Percentiles rank a stretch among this genome's conserved stretches.
phyloP scores from a whole-genome alignment of 2,797 vertebrate species.

The Neoniphon sammara region DNA sequence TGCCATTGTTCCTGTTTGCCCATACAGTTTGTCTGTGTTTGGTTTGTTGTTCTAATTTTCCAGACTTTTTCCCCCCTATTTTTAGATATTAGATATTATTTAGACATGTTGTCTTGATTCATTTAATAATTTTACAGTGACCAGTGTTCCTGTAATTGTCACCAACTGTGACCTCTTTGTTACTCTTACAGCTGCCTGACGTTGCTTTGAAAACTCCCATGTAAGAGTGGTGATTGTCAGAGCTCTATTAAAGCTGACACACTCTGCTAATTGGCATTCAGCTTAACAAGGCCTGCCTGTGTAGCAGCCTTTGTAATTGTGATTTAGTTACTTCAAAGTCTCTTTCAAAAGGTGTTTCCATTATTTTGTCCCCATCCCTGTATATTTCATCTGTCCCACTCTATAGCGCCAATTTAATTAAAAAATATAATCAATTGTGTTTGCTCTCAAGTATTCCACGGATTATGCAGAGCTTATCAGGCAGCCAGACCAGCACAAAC shows the following conservation, averaged over 20 bases:
- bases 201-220: too few species aligned
- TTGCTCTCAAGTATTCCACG: conserved; percentile 47
- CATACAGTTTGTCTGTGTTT: too few species aligned
- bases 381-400: conserved; percentile 14
- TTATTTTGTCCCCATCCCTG: conserved; percentile 11
- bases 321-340: conserved; percentile 18
- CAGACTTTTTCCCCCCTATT: too few species aligned
- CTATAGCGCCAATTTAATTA: conserved; percentile 21
- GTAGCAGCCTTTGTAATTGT: conserved; percentile 20
- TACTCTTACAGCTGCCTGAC: too few species aligned
- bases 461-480: conserved; percentile 51
- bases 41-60: too few species aligned
- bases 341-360: conserved; percentile 11
- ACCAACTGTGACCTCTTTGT: too few species aligned
- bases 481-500: conserved; percentile 22
- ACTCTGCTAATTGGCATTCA: conserved; percentile 4
- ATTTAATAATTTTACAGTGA: too few species aligned
- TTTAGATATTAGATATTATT: too few species aligned
- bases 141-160: too few species aligned
- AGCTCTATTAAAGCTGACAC: conserved; percentile 13
- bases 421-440: conserved; percentile 45
- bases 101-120: too few species aligned
- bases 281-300: neutral
- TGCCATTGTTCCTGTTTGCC: too few species aligned
- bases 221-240: too few species aligned